These are phyloP conservation scores for Coracopsis vasa DNA, from an alignment of 2,113 vertebrate species.

Conservation along the genomic window DNA sequence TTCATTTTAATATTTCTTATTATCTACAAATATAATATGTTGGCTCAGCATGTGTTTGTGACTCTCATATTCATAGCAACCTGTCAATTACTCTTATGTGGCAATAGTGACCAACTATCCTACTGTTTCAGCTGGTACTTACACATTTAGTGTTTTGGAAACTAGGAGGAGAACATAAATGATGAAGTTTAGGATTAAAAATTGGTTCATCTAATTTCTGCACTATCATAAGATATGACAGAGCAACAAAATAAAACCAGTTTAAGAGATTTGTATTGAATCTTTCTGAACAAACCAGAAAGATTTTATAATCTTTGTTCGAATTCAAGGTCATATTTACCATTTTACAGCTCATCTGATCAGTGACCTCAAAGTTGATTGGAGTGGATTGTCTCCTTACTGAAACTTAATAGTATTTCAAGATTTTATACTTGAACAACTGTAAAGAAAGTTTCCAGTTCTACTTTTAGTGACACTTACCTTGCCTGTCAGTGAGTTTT, in stretches of 20 bases:
- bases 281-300: not conserved
- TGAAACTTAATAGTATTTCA: not conserved
- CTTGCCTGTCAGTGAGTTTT: not conserved
- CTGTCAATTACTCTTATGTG: not conserved
- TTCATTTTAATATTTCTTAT: not conserved
- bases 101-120: not conserved
- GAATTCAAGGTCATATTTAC: not conserved
- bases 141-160: not conserved
- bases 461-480: not conserved
- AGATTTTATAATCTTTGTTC: not conserved
- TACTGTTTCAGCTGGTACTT: not conserved
- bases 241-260: not conserved
- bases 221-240: not conserved
- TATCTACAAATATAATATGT: not conserved
- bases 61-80: not conserved
- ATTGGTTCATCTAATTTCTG: not conserved
- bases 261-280: not conserved
- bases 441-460: not conserved
- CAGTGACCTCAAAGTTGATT: not conserved
- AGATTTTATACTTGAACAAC: accelerated
- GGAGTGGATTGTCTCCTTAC: not conserved
- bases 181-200: not conserved
- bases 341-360: not conserved
- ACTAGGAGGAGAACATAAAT: not conserved
- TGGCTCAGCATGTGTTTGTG: not conserved